Evolutionary conservation across 2,113 vertebrate species (phyloP), one percentile per base, ranked within the genome.

Genomic region (Axis porcinus): DNA sequence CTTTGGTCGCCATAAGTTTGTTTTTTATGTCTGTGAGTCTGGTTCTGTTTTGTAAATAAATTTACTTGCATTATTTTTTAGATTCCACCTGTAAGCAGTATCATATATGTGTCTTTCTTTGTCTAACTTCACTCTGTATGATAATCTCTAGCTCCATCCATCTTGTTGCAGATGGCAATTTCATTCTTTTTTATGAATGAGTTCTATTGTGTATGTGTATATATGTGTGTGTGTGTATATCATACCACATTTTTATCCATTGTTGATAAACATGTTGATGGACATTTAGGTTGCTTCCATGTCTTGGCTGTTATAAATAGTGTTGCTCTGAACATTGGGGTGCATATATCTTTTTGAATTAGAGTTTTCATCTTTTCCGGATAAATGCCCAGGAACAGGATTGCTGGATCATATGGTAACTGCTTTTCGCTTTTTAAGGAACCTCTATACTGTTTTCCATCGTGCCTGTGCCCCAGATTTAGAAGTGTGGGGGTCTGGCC

Each of bases 201-300:
- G 50, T 83, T 83, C 33, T 14, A 7, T 23, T 83, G 79, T 76
- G 23, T 43, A 76, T 43, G 23, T 43, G 17, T 70, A 3, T n/a
- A 19, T n/a, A n/a, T 67, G 1, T 67, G 2, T 70, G 0, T 67
- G 7, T 67, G 1, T 47, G 6, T 33, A 1, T 7, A 21, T 3
- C 50, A 52, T 2, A 23, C 50, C 47, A 43, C 70, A 43, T 82
- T 23, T 82, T 83, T 54, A 83, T 36, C 21, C 50, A 54, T 83
- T 83, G 11, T 50, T 50, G 43, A 28, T 78, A 28, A 78, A 33
- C 30, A 7, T 36, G 3, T 36, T 14, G 50, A 14, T 83, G 33
- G 79, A 54, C 50, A 54, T 50, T 36, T 83, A 83, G 50, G 50
- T 36, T 14, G 79, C 79, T 83, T 83, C 79, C 33, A 36, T 54